Evolutionary conservation across 2,888 invertebrate genomes (phyloP), one percentile per base, ranked within the genome.

Genomic region (Conistra vaccinii): DNA sequence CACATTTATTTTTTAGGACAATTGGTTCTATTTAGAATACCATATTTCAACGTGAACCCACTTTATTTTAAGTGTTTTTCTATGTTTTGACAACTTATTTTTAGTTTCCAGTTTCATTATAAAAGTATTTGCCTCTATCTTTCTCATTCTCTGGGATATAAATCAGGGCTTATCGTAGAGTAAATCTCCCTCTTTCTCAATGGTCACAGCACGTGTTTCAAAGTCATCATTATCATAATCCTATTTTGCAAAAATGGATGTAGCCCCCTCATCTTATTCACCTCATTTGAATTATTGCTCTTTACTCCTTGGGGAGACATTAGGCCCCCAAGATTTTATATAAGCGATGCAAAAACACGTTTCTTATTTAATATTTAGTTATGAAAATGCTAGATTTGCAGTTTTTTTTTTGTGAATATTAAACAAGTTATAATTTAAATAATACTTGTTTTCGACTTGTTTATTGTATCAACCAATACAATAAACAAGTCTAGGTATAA

Each of bases 141-240:
- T 53, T 73, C 53, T 58, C 68, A 73, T 72, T 77, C 76, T 73
- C n/a, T 71, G 63, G 63, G 67, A 78, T 72, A 88, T 90, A 90
- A 91, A 90, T 91, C 89, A 87, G 70, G 73, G 65, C 82, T 85
- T 84, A 87, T 88, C 82, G 73, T 66, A 83, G 73, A 85, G 81
- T 85, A 80, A 81, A 88, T 80, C 89, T 75, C 87, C 78, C 81
- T 83, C 76, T 76, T 76, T 83, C 85, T 82, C 73, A 79, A 81
- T 83, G 84, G 80, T 87, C 81, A 78, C 80, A 82, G 89, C 90
- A 90, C 91, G 90, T 89, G 91, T 89, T 88, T 85, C 87, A 86
- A 87, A 89, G 86, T 88, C 89, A 77, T 87, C 89, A 93, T 93
- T 93, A 92, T 78, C 91, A 93, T 93, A 93, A 93, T 92, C 92